Percentiles rank a stretch among this genome's conserved stretches.
phyloP scores from a whole-genome alignment of 2,797 vertebrate genomes.

The Varecia variegata region DNA sequence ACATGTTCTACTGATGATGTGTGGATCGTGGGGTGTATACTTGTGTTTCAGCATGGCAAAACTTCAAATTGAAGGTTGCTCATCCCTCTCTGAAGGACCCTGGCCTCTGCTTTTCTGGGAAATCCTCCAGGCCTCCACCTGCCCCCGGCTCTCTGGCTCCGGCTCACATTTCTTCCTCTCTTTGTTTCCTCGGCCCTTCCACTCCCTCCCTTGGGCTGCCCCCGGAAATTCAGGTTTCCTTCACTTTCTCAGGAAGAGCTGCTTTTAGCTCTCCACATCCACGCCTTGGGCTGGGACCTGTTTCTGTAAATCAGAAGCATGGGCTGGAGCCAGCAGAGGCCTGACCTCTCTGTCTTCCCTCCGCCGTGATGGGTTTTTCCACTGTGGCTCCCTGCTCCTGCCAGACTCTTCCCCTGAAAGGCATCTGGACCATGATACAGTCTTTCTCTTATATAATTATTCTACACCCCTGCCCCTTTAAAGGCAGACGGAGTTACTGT shows the following conservation, averaged over 20 bases:
- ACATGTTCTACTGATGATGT: neutral
- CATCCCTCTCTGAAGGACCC: no score
- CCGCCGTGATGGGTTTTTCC: neutral
- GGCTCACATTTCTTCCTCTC: neutral
- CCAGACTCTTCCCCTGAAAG: neutral
- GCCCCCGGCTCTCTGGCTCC: neutral
- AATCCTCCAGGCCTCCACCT: neutral
- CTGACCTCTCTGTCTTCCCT: neutral
- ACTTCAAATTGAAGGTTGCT: neutral
- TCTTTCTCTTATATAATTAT: neutral
- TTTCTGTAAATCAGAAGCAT: neutral
- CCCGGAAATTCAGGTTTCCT: neutral
- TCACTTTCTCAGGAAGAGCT: neutral
- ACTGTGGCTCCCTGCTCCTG: fast-evolving
- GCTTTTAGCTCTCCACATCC: neutral
- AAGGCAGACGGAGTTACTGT: neutral
- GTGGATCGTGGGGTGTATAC: neutral
- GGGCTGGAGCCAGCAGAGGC: neutral
- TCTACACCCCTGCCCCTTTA: neutral
- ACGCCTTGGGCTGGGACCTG: neutral
- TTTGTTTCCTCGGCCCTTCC: neutral
- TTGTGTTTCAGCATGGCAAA: fast-evolving
- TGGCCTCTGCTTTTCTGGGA: neutral
- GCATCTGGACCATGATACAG: neutral
- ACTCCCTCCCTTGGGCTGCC: neutral